These are phyloP conservation scores for Motacilla tschutschensis DNA, from an alignment of 2,113 vertebrate genomes.

Conservation along the genomic window DNA sequence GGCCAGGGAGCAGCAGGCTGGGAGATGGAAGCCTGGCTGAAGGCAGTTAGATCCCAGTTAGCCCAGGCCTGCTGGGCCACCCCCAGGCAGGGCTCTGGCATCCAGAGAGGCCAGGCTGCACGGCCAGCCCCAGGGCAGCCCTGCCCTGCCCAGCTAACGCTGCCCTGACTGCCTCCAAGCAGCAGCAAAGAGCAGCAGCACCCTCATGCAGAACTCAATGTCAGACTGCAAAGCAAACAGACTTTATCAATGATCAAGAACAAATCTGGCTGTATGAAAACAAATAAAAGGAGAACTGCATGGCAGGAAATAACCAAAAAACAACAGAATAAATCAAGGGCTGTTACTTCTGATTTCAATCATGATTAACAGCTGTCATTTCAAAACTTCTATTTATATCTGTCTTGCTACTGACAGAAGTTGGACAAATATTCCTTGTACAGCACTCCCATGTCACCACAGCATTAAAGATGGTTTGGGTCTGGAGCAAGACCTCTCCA, in stretches of 20 bases:
- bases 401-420: neutral
- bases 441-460: neutral
- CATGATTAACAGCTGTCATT: constrained; percentile 1
- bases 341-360: neutral
- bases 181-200: neutral
- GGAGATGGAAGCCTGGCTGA: neutral
- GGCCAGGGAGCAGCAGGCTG: neutral
- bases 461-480: neutral
- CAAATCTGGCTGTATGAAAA: constrained; percentile 47
- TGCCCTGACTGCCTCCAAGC: neutral
- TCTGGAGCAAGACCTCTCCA: neutral
- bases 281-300: constrained; percentile 20
- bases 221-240: constrained; percentile 1
- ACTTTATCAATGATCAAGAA: constrained; percentile 28
- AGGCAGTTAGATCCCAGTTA: neutral
- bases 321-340: neutral
- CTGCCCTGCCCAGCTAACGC: neutral
- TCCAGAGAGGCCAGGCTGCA: fast-evolving
- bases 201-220: neutral
- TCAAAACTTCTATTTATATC: neutral
- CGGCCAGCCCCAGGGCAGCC: neutral
- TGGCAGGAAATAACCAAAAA: neutral
- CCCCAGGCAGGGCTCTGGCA: fast-evolving
- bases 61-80: neutral
- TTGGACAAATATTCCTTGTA: neutral